Base-by-base conservation (phyloP, 2,888 invertebrate species). In the Drosophila subquinaria region DNA sequence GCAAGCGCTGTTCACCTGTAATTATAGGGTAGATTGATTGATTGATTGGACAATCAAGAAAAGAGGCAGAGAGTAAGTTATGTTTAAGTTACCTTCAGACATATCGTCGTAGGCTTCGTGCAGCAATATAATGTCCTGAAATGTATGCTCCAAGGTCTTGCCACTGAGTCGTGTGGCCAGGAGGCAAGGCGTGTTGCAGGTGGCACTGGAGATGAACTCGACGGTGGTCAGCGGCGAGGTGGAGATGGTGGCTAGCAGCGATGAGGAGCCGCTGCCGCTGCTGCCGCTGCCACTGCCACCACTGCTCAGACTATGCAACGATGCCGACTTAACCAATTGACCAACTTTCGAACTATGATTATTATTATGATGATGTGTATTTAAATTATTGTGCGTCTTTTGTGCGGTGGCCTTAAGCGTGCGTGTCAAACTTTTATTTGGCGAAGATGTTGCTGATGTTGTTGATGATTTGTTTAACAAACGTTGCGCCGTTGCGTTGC, bases 31-130 rank as follows among this genome's bases (percentile, higher is more conserved):
- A 52, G 13, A 36, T 1, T 9, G 4, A 38, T 51, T 51, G 45
- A 23, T 45, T 13, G 42, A 47, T 47, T 53, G 33, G 6, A 20
- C 27, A 48, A 43, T 23, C 13, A n/a, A 15, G 8, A n/a, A 47
- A 15, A 45, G 66, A 45, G 66, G 76, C 65, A 11, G 35, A 11
- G 11, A 4, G n/a, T n/a, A n/a, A n/a, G n/a, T 17, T 3, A 35
- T 3, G 3, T 10, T 11, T 13, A 11, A n/a, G 4, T 38, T n/a
- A 93, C 93, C 93, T 77, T 93, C 93, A 64, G 93, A 92, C 93
- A 93, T 93, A 81, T 90, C 92, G 91, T 92, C 91, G 90, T 90
- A 92, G 77, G 91, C 87, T 81, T 92, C 93, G 86, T 92, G 91
- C 85, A 93, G 78, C 77, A 92, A 68, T 75, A 91, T 93, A 20